A percentile compares a stretch with the other conserved stretches of the same genome.
Evolutionary conservation across 2,113 vertebrate genomes (phyloP).

Genomic region (Ailurus styani): DNA sequence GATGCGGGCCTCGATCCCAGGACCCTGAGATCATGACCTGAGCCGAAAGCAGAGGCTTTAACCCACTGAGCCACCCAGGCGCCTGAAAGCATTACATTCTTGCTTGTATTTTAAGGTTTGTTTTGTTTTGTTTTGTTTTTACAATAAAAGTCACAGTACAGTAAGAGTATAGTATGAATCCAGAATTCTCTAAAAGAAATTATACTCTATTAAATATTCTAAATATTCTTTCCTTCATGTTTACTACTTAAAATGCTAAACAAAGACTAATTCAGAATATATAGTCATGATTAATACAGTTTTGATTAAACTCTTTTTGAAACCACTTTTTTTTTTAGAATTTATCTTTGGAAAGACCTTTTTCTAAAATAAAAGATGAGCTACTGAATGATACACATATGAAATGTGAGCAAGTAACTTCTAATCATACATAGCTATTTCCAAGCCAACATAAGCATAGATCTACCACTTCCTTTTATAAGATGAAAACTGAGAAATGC

Average conservation of each 20-base stretch:
- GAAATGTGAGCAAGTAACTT: conserved; percentile 31
- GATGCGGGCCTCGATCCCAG: no score
- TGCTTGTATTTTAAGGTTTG: neutral
- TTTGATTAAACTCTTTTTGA: neutral
- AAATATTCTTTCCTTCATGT: conserved; percentile 38
- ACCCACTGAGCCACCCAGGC: no score
- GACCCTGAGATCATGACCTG: no score
- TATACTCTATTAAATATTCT: neutral
- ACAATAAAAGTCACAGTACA: neutral
- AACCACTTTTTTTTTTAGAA: neutral
- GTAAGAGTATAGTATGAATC: neutral
- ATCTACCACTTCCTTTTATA: conserved; percentile 73
- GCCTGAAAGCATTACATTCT: neutral
- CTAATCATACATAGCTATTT: conserved; percentile 50
- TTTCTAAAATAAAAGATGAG: conserved; percentile 16
- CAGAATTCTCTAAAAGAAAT: conserved; percentile 26
- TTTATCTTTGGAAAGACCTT: neutral
- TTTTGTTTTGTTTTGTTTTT: conserved; percentile 21
- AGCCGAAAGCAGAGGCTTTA: no score
- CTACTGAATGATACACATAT: neutral
- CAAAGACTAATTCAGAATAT: neutral
- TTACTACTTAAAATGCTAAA: conserved; percentile 44
- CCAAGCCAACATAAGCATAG: conserved; percentile 51
- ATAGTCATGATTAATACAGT: neutral
- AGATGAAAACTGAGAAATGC: conserved; percentile 69